Evolutionary conservation across 2,113 vertebrate genomes (phyloP), one percentile per base, ranked within the genome.

Genomic region (Nannospalax galili): DNA sequence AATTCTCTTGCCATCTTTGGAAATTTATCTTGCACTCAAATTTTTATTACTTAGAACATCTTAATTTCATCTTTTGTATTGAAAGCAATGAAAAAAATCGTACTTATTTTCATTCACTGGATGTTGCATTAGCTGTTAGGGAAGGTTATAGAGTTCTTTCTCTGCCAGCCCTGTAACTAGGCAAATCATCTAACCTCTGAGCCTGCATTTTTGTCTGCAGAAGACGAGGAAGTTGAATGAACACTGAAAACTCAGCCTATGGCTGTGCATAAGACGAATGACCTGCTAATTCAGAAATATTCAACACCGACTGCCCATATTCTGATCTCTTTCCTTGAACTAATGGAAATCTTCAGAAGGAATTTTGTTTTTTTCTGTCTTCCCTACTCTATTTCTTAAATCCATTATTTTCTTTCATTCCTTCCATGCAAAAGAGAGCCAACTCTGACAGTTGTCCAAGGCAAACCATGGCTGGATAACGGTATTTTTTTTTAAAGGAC

Each of bases 401-500:
- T 77, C 20, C 4, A 85, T 88, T 78, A 26, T 95, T 96, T 96
- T 87, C 9, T 80, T 84, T 78, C 58, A 35, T 73, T 42, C 45
- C 26, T 93, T 42, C 12, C 9, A 84, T 19, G 58, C 72, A 96
- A 96, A 94, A 56, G 62, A 84, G 28, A 96, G 24, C 7, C 12
- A 77, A n/a, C 5, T 2, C 67, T 80, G 64, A 91, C 24, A 96
- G 82, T 37, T 84, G 52, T 30, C 42, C 17, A 84, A 82, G 58
- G 60, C 69, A 93, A 97, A 94, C 67, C 8, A 32, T 78, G 52
- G 60, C 24, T 88, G 79, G 32, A 88, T 48, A 92, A 80, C 48
- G 22, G 19, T 45, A 91, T 40, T 82, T 32, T 75, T 62, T 24
- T 40, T 70, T 37, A 45, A n/a, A 77, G 69, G 81, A 52, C n/a